Percentiles rank a stretch among this genome's conserved stretches.
Evolutionary conservation across 53 echinoderm and acorn worm genomes (phyloP).

Genomic region (Glandiceps talaboti): DNA sequence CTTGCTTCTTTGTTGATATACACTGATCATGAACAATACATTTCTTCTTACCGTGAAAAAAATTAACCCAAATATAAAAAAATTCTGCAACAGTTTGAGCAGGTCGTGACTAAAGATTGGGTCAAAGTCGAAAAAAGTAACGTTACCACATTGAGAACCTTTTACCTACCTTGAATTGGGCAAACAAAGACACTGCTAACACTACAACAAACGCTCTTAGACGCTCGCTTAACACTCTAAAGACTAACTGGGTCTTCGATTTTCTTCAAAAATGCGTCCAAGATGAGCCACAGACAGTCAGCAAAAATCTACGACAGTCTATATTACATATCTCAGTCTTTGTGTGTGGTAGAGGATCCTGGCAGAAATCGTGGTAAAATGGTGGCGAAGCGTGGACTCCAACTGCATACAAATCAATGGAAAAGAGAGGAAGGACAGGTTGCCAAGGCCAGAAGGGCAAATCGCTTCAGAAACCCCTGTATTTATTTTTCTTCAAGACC

Average conservation of each 20-base stretch:
- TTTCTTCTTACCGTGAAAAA: not conserved
- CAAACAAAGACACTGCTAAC: constrained; percentile 12
- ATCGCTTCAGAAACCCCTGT: not conserved
- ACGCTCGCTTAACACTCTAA: not conserved
- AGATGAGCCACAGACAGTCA: constrained; percentile 6
- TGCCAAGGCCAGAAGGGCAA: not conserved
- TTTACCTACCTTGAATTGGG: not conserved
- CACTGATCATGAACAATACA: not conserved
- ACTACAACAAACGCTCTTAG: not conserved
- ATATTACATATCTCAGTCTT: not conserved
- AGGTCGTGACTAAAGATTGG: not conserved
- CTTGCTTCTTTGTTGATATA: not conserved
- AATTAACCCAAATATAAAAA: not conserved
- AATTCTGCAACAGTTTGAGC: not conserved
- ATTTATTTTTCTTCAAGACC: too few relatives aligned
- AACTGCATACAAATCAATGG: not conserved
- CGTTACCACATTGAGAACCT: not conserved
- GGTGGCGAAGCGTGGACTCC: not conserved
- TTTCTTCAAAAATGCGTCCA: constrained; percentile 5
- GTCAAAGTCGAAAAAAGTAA: not conserved
- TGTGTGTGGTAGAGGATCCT: not conserved
- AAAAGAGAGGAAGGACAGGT: not conserved
- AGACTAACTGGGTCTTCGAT: not conserved
- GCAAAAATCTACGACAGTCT: constrained; percentile 5
- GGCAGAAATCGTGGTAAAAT: not conserved